These are phyloP conservation scores for Anticlea derivata DNA, from an alignment of 2,888 invertebrate species.

Conservation along the genomic window DNA sequence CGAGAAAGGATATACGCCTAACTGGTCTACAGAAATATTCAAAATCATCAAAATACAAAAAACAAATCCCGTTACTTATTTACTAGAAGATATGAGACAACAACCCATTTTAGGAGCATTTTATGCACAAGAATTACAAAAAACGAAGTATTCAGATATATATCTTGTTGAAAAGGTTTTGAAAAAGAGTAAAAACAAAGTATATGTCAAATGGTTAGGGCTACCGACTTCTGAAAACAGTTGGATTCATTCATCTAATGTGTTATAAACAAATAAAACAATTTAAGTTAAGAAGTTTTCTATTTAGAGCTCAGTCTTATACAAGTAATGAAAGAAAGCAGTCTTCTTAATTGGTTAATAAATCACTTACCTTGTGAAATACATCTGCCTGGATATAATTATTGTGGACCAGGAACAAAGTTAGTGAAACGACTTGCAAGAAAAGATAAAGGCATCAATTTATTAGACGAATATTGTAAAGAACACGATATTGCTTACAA, in stretches of 20 bases:
- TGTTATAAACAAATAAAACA: not conserved
- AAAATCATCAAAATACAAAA: slow-evolving; percentile 3
- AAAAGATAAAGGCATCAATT: slow-evolving; percentile 46
- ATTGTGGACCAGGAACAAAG: slow-evolving; percentile 41
- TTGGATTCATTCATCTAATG: slow-evolving; percentile 8
- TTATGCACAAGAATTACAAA: not conserved
- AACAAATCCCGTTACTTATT: slow-evolving; percentile 8
- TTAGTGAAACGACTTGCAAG: slow-evolving; percentile 44
- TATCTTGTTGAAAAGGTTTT: slow-evolving; percentile 6
- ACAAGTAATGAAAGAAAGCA: not conserved
- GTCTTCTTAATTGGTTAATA: not conserved
- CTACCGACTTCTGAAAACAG: slow-evolving; percentile 2
- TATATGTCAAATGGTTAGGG: slow-evolving; percentile 14
- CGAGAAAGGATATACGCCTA: slow-evolving; percentile 36
- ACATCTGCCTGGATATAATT: slow-evolving; percentile 43
- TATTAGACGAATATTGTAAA: slow-evolving; percentile 35
- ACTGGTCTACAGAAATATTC: slow-evolving; percentile 33
- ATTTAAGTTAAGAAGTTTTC: not conserved
- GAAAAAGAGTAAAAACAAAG: not conserved
- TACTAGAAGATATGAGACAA: not conserved
- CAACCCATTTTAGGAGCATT: slow-evolving; percentile 11
- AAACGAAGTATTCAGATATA: not conserved
- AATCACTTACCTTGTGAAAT: slow-evolving; percentile 13
- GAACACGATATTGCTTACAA: slow-evolving; percentile 37
- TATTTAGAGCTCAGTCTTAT: not conserved